Conservation (phyloP, 2,113 vertebrate species). For the Gadus chalcogrammus region DNA sequence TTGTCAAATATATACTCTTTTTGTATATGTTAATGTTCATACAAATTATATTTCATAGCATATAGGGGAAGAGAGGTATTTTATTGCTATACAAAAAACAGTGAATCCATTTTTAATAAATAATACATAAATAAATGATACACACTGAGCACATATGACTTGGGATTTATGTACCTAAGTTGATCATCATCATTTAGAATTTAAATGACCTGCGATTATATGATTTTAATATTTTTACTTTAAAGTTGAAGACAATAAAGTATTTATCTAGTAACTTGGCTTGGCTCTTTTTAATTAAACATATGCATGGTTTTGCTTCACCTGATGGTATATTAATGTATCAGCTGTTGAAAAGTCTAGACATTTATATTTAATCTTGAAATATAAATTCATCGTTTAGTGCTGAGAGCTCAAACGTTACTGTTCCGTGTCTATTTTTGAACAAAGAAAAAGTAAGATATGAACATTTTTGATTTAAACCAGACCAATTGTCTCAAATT, state of each 20-base stretch:
- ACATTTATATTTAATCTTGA: too few relatives aligned
- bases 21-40: conserved; percentile 22
- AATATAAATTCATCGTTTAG: too few relatives aligned
- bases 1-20: conserved; percentile 11
- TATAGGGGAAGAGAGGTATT: conserved; percentile 9
- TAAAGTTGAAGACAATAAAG: conserved; percentile 51
- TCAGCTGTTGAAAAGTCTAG: too few relatives aligned
- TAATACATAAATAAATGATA: neutral
- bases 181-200: neutral
- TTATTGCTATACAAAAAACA: conserved; percentile 1
- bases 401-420: too few relatives aligned
- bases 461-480: too few relatives aligned
- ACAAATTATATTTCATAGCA: conserved; percentile 14
- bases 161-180: neutral
- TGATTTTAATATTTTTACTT: conserved; percentile 49
- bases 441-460: too few relatives aligned
- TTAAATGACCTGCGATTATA: conserved; percentile 19
- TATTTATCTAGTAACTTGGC: conserved; percentile 56
- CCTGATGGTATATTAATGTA: too few relatives aligned
- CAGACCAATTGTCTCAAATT: too few relatives aligned
- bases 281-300: too few relatives aligned
- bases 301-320: neutral
- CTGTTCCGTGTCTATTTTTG: too few relatives aligned
- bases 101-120: neutral
- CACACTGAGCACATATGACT: too few relatives aligned